phyloP scores from a whole-genome alignment of 2,888 invertebrate species.

The Parnassius glacialis region DNA sequence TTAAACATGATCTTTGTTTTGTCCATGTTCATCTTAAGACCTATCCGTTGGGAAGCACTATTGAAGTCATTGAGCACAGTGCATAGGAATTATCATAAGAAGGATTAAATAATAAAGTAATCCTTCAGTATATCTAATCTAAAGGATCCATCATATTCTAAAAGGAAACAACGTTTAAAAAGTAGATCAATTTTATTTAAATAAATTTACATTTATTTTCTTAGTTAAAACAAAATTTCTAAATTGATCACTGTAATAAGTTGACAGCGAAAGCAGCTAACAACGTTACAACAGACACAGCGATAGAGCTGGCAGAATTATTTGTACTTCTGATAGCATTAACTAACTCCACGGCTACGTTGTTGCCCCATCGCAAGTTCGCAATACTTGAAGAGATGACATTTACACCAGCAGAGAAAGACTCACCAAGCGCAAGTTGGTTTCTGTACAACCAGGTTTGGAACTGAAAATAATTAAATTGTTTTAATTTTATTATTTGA shows the following conservation, averaged over 20 bases:
- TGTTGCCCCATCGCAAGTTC: constrained; percentile 63
- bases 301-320: constrained; percentile 45
- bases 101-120: too few relatives aligned
- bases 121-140: too few relatives aligned
- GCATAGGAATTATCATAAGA: too few relatives aligned
- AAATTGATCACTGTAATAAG: constrained; percentile 43
- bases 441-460: constrained; percentile 58
- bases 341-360: constrained; percentile 46
- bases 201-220: constrained; percentile 4
- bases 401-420: constrained; percentile 44
- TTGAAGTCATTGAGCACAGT: too few relatives aligned
- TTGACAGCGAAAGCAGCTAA: constrained; percentile 44
- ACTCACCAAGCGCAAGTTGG: constrained; percentile 46
- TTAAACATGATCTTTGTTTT: too few relatives aligned
- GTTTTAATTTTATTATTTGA: not conserved
- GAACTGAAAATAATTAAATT: constrained; percentile 48
- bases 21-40: too few relatives aligned
- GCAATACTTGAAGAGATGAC: constrained; percentile 47
- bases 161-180: not conserved
- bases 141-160: too few relatives aligned
- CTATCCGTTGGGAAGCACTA: too few relatives aligned
- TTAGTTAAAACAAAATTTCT: constrained; percentile 4
- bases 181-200: not conserved
- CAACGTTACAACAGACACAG: constrained; percentile 50
- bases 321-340: constrained; percentile 38